Evolutionary conservation across 2,797 vertebrate genomes (phyloP), one percentile per base, ranked within the genome.

Genomic region (Megaceryle alcyon): DNA sequence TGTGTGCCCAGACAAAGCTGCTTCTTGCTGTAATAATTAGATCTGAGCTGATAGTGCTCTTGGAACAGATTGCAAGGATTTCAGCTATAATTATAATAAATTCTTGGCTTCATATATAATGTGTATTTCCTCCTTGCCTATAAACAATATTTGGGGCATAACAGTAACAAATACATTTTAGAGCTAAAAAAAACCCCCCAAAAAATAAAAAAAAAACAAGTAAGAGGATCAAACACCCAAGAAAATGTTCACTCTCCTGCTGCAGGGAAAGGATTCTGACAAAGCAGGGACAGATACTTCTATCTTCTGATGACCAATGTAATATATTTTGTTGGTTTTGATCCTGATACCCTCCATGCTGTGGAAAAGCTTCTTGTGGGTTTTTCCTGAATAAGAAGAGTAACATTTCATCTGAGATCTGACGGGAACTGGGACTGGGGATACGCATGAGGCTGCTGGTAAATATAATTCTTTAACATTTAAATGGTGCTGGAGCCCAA

Each of bases 351-450:
- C 25, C 49, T 90, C 73, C 25, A 4, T 28, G 63, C 92, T 69
- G 60, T 63, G 70, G 70, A 48, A 60, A 90, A 88, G 28, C 63
- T 78, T 48, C 72, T 89, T 46, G 59, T 1, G 6, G 49, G 46
- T 7, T 88, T 81, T 94, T 92, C 39, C 72, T 94, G 54, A 10
- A 4, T 59, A 33, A 79, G 35, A 88, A 37, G n/a, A 59, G 72
- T 63, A 63, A 48, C 43, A 73, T 76, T 90, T 84, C 59, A 60
- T 84, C 66, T 84, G 72, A 94, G 88, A 90, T 72, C 59, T 90
- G 20, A 54, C 69, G 82, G 73, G 46, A 94, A 48, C 46, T 2
- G 9, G 72, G n/a, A 33, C 29, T 31, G 35, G 33, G 29, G 54
- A n/a, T 84, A 31, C 18, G 54, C 35, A 82, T 7, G 4, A 81